A percentile compares a stretch with the other conserved stretches of the same genome.
Conservation (phyloP, 30 jellyfish, hydroid and myxozoan species). For the Turritopsis dohrnii region DNA sequence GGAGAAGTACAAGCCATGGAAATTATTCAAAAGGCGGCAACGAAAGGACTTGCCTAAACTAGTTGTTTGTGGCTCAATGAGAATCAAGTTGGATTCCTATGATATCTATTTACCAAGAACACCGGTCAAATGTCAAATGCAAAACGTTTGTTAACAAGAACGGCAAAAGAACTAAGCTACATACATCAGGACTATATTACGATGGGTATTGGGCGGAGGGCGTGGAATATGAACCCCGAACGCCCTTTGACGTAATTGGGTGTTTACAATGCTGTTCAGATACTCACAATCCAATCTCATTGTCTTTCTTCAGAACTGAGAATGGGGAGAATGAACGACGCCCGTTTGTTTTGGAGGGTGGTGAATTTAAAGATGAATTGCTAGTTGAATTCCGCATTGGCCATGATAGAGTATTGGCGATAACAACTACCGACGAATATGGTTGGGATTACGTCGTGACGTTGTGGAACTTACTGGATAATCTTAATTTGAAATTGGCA, state of each 20-base stretch:
- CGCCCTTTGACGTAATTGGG: neutral
- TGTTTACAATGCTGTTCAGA: neutral
- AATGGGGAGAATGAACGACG: neutral
- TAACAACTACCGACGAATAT: neutral
- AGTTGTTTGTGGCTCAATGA: neutral
- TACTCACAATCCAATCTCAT: neutral
- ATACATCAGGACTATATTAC: neutral
- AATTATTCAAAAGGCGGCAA: neutral
- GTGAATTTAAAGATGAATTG: neutral
- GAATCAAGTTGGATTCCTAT: neutral
- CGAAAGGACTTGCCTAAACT: neutral
- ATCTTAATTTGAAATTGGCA: neutral
- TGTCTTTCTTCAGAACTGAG: neutral
- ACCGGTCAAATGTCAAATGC: neutral
- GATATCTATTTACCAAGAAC: neutral
- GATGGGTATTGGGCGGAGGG: neutral
- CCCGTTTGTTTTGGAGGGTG: neutral
- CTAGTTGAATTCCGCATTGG: neutral
- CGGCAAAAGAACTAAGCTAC: too few relatives aligned
- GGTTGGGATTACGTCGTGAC: neutral
- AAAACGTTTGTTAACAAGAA: neutral
- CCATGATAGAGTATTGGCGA: neutral
- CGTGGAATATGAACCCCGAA: neutral
- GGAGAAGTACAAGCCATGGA: neutral
- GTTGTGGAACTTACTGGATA: neutral